Evolutionary conservation across 1,140 invertebrate genomes (phyloP), one percentile per base, ranked within the genome.

Genomic region (Gryllus bimaculatus): DNA sequence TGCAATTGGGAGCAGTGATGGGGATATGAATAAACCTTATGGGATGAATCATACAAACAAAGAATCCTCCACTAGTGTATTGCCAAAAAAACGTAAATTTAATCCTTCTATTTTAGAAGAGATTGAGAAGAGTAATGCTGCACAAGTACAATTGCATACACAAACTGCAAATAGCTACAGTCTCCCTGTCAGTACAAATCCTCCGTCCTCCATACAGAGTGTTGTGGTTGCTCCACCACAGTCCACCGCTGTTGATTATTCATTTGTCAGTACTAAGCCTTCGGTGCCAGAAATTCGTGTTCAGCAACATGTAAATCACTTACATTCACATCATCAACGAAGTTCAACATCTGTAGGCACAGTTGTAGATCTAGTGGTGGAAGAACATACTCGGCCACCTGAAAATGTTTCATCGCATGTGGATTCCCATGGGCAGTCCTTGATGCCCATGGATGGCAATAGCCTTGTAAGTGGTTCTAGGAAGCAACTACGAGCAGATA

Each of bases 31-130:
- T 66, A 66, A 66, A 18, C 10, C 10, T 66, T 66, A 66, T 18
- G 18, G 18, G 10, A 66, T 66, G 54, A 18, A 10, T 74, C 73
- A 18, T 49, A 47, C 20, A 26, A 54, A 79, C 21, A 79, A 79
- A 66, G 80, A 81, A n/a, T 48, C 78, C 20, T 73, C 80, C 20
- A 76, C 80, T 48, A 81, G 91, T 77, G 94, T 93, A 85, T 88
- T 96, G 86, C 94, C 95, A 80, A 96, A 96, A 86, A 96, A 96
- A 86, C 88, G 95, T 80, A 96, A 96, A 87, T 95, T 94, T 83
- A 92, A 94, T 88, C 93, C 92, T 80, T 91, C 93, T 39, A 93
- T 95, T 85, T 86, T 95, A 78, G 94, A 95, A 85, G 92, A 94
- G 81, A 84, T 85, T 80, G 79, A 80, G 83, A 87, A 79, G 48